phyloP scores from a whole-genome alignment of 1,140 invertebrate species.

The Diorhabda carinulata region DNA sequence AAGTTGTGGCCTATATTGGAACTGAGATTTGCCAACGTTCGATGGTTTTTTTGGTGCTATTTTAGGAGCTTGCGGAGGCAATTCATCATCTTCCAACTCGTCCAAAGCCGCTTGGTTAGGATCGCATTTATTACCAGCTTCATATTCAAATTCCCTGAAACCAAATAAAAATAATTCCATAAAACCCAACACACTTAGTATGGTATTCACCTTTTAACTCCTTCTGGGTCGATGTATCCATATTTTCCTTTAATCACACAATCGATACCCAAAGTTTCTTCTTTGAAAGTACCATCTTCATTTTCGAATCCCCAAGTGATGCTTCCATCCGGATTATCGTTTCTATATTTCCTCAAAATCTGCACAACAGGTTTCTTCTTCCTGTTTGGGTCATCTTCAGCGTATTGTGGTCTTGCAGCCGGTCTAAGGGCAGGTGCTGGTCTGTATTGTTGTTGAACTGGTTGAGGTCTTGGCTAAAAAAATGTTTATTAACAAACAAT shows the following conservation, averaged over 20 bases:
- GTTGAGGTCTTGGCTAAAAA: slow-evolving; percentile 22
- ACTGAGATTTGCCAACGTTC: slow-evolving; percentile 17
- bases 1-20: slow-evolving; percentile 22
- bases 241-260: slow-evolving; percentile 78
- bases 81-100: slow-evolving; percentile 30
- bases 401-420: slow-evolving; percentile 23
- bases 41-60: slow-evolving; percentile 9
- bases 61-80: slow-evolving; percentile 23
- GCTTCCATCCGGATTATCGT: slow-evolving; percentile 75
- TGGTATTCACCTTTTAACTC: slow-evolving; percentile 42
- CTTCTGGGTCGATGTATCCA: slow-evolving; percentile 79
- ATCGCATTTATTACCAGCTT: slow-evolving; percentile 44
- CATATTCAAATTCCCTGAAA: slow-evolving; percentile 42
- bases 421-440: slow-evolving; percentile 32
- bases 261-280: slow-evolving; percentile 75
- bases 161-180: background rate
- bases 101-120: slow-evolving; percentile 30
- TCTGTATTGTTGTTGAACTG: slow-evolving; percentile 31
- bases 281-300: slow-evolving; percentile 74
- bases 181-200: background rate
- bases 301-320: slow-evolving; percentile 85
- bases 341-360: slow-evolving; percentile 68
- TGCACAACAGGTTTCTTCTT: slow-evolving; percentile 68
- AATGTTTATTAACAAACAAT: background rate
- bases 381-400: slow-evolving; percentile 30